Evolutionary conservation across 2,797 vertebrate species (phyloP).

Genomic region (Tapirus indicus): DNA sequence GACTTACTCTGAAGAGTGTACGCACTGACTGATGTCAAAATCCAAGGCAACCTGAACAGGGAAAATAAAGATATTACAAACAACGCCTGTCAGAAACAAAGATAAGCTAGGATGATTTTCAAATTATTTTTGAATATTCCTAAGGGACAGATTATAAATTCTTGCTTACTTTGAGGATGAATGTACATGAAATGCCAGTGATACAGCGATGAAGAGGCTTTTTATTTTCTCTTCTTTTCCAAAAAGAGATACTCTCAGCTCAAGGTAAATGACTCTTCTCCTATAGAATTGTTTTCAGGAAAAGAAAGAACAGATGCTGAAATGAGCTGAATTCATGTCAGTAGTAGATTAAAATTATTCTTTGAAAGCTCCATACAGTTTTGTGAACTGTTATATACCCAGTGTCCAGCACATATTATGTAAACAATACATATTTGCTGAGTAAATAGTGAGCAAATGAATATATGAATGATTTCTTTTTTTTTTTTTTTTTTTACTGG

Average conservation of each 20-base stretch:
- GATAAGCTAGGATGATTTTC: conserved; percentile 68
- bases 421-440: neutral
- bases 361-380: neutral
- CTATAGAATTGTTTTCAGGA: neutral
- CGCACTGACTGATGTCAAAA: neutral
- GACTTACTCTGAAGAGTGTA: neutral
- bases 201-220: neutral
- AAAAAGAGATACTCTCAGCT: neutral
- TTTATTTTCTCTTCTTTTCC: neutral
- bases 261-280: neutral
- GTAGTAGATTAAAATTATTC: conserved; percentile 24
- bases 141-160: conserved; percentile 54
- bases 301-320: conserved; percentile 57
- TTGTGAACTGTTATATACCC: neutral
- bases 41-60: neutral
- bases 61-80: conserved; percentile 54
- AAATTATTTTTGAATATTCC: conserved; percentile 66
- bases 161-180: conserved; percentile 31
- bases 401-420: neutral
- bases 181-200: conserved; percentile 28
- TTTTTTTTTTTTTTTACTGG: no score
- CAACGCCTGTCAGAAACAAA: conserved; percentile 49
- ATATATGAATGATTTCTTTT: neutral
- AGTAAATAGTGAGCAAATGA: neutral
- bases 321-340: conserved; percentile 51